These are phyloP conservation scores for Oreochromis mossambicus DNA, from an alignment of 2,797 vertebrate genomes.

Conservation along the genomic window DNA sequence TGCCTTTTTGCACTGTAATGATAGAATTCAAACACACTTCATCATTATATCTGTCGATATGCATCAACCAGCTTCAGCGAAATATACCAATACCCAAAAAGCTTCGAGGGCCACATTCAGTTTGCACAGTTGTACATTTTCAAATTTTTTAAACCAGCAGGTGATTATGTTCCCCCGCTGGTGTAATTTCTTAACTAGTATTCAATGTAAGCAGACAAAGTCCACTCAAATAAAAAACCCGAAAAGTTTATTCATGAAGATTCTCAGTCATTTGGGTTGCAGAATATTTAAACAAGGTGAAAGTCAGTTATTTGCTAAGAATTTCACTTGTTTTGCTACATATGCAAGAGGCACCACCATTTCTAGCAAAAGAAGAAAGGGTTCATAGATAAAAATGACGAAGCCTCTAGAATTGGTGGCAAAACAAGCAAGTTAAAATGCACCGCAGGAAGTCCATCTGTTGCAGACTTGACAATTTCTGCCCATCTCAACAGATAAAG, in stretches of 20 bases:
- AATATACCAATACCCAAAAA: not conserved
- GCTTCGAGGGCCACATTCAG: not conserved
- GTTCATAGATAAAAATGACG: not conserved
- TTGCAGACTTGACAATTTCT: not conserved
- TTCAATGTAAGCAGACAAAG: conserved; percentile 2
- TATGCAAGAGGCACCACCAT: not conserved
- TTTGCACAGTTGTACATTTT: not conserved
- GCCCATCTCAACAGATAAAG: not conserved
- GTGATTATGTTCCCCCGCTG: not conserved
- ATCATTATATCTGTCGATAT: conserved; percentile 1
- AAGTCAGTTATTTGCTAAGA: not conserved
- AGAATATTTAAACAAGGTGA: not conserved
- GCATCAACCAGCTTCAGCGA: conserved; percentile 13
- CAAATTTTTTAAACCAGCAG: not conserved
- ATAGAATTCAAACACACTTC: conserved; percentile 20
- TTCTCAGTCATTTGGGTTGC: not conserved
- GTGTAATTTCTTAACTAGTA: not conserved
- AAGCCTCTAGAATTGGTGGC: not conserved
- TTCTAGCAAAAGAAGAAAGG: not conserved
- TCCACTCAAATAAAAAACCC: not conserved
- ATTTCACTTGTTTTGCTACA: not conserved
- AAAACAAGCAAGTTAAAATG: not conserved
- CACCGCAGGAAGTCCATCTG: not conserved
- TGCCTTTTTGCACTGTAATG: not conserved
- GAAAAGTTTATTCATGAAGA: not conserved